phyloP scores from a whole-genome alignment of 2,113 vertebrate species.

The Nothobranchius furzeri region DNA sequence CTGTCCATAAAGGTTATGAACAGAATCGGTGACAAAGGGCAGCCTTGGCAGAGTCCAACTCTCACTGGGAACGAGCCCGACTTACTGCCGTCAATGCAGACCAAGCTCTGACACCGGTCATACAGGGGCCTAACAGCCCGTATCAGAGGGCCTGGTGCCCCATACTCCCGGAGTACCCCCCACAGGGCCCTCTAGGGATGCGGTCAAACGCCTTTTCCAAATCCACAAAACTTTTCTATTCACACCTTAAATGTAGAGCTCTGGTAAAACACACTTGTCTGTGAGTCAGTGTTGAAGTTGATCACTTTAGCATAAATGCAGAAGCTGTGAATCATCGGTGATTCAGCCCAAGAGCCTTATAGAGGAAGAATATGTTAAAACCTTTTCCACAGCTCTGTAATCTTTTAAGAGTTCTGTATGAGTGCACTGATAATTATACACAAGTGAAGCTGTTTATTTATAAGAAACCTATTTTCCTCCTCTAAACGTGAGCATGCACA shows the following conservation, averaged over 20 bases:
- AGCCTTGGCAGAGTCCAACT: no score
- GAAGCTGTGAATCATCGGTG: conserved; percentile 29
- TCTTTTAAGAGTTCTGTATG: background rate
- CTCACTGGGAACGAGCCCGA: no score
- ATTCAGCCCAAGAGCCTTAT: conserved; percentile 23
- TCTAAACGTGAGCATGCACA: background rate
- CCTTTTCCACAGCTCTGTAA: background rate
- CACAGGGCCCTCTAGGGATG: no score
- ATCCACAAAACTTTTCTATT: background rate
- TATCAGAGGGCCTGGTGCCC: no score
- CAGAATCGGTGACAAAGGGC: no score
- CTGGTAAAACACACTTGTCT: conserved; percentile 1
- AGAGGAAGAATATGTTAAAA: conserved; percentile 5
- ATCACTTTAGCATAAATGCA: conserved; percentile 40
- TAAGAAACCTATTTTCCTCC: background rate
- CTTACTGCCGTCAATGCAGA: no score
- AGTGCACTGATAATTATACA: background rate
- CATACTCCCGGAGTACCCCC: no score
- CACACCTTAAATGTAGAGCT: conserved; percentile 24
- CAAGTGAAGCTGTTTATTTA: background rate
- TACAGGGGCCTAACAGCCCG: no score
- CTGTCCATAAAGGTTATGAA: no score
- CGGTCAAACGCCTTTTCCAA: no score
- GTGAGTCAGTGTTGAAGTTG: background rate
- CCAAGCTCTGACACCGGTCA: no score